Conservation (phyloP, 2,113 vertebrate genomes). For the Willisornis vidua region DNA sequence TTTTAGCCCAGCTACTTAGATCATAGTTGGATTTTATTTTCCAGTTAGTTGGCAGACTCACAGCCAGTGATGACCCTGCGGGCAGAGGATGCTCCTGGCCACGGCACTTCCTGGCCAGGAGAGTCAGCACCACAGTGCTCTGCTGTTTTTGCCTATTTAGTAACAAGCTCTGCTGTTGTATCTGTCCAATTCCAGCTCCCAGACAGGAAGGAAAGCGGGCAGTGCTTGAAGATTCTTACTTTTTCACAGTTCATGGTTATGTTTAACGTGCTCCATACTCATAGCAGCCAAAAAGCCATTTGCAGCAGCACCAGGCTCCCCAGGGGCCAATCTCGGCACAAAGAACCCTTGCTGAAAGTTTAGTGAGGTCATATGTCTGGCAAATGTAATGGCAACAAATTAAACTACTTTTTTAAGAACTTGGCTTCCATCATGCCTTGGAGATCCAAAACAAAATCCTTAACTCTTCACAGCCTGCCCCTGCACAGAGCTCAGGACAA, state of each 20-base stretch:
- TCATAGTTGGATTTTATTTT: slow-evolving; percentile 5
- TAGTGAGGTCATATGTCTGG: slow-evolving; percentile 70
- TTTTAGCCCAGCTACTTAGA: slow-evolving; percentile 34
- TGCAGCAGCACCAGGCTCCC: slow-evolving; percentile 30
- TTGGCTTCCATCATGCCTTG: slow-evolving; percentile 10
- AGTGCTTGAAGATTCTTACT: slow-evolving; percentile 76
- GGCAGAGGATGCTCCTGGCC: background rate
- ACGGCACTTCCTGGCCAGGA: background rate
- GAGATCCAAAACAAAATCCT: slow-evolving; percentile 59
- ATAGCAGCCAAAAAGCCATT: slow-evolving; percentile 52
- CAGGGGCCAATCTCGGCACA: slow-evolving; percentile 42
- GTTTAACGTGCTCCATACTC: slow-evolving; percentile 78
- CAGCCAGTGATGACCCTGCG: background rate
- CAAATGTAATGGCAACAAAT: slow-evolving; percentile 70
- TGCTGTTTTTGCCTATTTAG: background rate
- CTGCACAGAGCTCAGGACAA: background rate
- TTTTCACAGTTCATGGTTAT: slow-evolving; percentile 73
- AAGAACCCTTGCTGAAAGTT: slow-evolving; percentile 69
- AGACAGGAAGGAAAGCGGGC: slow-evolving; percentile 83
- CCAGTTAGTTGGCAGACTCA: background rate
- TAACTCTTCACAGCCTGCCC: slow-evolving; percentile 54
- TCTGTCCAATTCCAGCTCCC: slow-evolving; percentile 61
- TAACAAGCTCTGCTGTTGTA: slow-evolving; percentile 31
- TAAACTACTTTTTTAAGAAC: slow-evolving; percentile 67
- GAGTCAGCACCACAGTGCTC: background rate